These are phyloP conservation scores for Morus bassanus DNA, from an alignment of 2,797 vertebrate genomes.

Conservation along the genomic window DNA sequence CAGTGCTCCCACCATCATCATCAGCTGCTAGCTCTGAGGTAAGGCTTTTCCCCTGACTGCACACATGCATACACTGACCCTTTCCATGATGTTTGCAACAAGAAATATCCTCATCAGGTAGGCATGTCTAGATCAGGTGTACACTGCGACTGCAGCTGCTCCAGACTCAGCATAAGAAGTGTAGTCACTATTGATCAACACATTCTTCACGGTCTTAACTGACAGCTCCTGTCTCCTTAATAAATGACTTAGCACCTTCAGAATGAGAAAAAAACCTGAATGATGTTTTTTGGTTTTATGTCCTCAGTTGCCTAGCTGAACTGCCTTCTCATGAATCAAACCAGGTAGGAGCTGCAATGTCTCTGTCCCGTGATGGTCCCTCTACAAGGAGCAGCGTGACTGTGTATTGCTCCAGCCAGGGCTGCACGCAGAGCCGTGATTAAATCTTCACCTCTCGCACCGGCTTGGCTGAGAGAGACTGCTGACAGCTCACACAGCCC, in stretches of 20 bases:
- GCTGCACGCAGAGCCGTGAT: background rate
- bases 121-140: background rate
- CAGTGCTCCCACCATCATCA: background rate
- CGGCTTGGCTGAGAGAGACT: background rate
- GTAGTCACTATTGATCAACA: background rate
- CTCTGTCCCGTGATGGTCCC: background rate
- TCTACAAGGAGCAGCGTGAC: too few relatives aligned
- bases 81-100: fast-evolving
- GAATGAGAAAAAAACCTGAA: background rate
- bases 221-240: background rate
- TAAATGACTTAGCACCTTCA: background rate
- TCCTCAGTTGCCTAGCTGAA: background rate
- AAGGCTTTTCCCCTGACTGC: background rate
- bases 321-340: background rate
- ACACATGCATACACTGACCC: fast-evolving
- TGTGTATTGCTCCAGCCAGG: fast-evolving
- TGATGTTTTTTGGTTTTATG: background rate
- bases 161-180: background rate
- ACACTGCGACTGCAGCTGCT: background rate
- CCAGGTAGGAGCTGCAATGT: background rate
- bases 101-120: fast-evolving
- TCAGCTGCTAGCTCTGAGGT: background rate
- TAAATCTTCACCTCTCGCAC: background rate
- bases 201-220: background rate
- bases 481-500: background rate